Evolutionary conservation across 1,140 invertebrate genomes (phyloP).

Genomic region (Stenopsyche tienmushanensis): DNA sequence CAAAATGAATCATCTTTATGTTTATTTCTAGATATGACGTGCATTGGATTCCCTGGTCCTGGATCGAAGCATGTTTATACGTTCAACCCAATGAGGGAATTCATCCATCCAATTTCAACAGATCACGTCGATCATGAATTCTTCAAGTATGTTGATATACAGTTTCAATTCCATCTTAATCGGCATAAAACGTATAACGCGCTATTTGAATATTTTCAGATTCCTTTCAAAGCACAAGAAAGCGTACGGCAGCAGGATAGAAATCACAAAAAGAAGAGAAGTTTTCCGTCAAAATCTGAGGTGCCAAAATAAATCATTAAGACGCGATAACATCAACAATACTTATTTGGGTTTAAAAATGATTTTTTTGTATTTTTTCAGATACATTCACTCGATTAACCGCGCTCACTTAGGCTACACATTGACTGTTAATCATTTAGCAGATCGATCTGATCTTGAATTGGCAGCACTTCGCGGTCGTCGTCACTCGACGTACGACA

Average conservation of each 20-base stretch:
- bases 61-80: constrained; percentile 73
- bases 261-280: constrained; percentile 72
- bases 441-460: constrained; percentile 79
- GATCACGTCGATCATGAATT: constrained; percentile 78
- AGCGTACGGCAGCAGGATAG: constrained; percentile 63
- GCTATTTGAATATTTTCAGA: no score
- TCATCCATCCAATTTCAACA: constrained; percentile 69
- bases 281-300: constrained; percentile 87
- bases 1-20: no score
- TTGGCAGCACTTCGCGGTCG: constrained; percentile 78
- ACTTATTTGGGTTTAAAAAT: neutral
- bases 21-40: constrained; percentile 66
- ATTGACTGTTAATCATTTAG: constrained; percentile 84
- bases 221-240: constrained; percentile 77
- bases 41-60: constrained; percentile 84
- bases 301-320: constrained; percentile 47
- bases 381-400: constrained; percentile 85
- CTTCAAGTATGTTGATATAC: constrained; percentile 49
- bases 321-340: no score
- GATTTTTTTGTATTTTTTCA: constrained; percentile 45
- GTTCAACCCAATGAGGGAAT: constrained; percentile 94
- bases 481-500: constrained; percentile 65
- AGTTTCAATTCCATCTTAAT: neutral
- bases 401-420: constrained; percentile 73
- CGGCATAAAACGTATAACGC: neutral